These are phyloP conservation scores for Aleiodes alternator DNA, from an alignment of 2,888 invertebrate species.

Conservation along the genomic window DNA sequence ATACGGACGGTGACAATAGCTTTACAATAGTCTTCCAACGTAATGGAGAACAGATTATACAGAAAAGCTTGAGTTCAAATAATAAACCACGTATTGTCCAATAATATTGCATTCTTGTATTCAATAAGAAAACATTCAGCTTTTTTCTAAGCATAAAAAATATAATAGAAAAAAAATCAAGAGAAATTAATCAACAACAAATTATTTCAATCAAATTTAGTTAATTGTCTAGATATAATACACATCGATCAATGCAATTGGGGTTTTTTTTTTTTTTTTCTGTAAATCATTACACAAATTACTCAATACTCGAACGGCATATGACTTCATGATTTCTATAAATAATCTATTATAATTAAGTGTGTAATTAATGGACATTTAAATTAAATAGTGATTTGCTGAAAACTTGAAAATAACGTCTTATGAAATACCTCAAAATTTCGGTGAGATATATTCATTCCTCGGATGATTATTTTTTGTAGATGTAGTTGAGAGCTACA, in stretches of 20 bases:
- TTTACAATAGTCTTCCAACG: constrained; percentile 75
- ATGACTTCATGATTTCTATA: too few species aligned
- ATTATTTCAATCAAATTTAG: constrained; percentile 8
- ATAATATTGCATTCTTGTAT: constrained; percentile 50
- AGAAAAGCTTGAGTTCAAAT: constrained; percentile 72
- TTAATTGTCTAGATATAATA: constrained; percentile 4
- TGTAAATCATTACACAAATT: constrained; percentile 16
- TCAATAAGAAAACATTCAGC: constrained; percentile 1
- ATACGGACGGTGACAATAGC: constrained; percentile 77
- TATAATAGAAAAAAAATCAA: neutral
- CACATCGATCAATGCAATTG: constrained; percentile 22
- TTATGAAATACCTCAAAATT: too few species aligned
- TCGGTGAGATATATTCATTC: too few species aligned
- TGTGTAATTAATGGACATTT: too few species aligned
- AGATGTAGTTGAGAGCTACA: too few species aligned
- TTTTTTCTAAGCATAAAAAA: neutral
- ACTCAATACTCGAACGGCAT: constrained; percentile 1
- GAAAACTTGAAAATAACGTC: too few species aligned
- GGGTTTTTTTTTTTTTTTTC: too few species aligned
- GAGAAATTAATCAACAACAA: neutral
- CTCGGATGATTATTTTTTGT: too few species aligned
- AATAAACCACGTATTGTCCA: constrained; percentile 66
- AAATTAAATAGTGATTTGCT: too few species aligned
- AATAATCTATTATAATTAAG: too few species aligned
- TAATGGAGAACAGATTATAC: constrained; percentile 65